These are phyloP conservation scores for Mesocentrotus franciscanus DNA, from an alignment of 53 echinoderm and acorn worm genomes.

Conservation along the genomic window DNA sequence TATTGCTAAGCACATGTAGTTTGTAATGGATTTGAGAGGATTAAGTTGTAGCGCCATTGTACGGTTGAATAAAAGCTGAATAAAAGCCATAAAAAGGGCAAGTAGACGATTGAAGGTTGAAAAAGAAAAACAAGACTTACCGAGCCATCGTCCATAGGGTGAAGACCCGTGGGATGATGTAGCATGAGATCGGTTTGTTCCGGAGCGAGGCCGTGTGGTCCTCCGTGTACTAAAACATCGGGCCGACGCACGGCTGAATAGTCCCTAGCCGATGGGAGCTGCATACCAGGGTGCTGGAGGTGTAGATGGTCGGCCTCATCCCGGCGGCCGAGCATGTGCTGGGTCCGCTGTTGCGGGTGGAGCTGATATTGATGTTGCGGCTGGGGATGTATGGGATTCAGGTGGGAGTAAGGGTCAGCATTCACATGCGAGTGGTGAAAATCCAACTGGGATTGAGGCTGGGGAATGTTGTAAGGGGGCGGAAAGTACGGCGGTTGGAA, in stretches of 20 bases:
- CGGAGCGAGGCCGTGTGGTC: conserved; percentile 93
- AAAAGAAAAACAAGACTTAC: conserved; percentile 81
- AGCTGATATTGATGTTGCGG: conserved; percentile 97
- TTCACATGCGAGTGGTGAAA: conserved; percentile 99
- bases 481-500: conserved; percentile 99
- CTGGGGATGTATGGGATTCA: conserved; percentile 98
- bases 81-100: conserved; percentile 46
- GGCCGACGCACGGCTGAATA: conserved; percentile 96
- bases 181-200: conserved; percentile 96
- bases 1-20: conserved; percentile 42
- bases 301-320: conserved; percentile 93
- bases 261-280: conserved; percentile 94
- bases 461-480: conserved; percentile 99
- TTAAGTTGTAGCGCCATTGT: conserved; percentile 62
- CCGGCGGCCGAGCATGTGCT: conserved; percentile 88
- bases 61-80: not conserved
- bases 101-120: conserved; percentile 39
- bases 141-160: conserved; percentile 95
- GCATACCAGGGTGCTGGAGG: conserved; percentile 98
- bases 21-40: conserved; percentile 51
- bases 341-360: conserved; percentile 94
- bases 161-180: conserved; percentile 91
- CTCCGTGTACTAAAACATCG: conserved; percentile 96
- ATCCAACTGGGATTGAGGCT: conserved; percentile 97
- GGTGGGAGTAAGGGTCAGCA: conserved; percentile 97